Percentiles rank a stretch among this genome's conserved stretches.
Evolutionary conservation across 2,113 vertebrate genomes (phyloP).

Genomic region (Phalacrocorax carbo): DNA sequence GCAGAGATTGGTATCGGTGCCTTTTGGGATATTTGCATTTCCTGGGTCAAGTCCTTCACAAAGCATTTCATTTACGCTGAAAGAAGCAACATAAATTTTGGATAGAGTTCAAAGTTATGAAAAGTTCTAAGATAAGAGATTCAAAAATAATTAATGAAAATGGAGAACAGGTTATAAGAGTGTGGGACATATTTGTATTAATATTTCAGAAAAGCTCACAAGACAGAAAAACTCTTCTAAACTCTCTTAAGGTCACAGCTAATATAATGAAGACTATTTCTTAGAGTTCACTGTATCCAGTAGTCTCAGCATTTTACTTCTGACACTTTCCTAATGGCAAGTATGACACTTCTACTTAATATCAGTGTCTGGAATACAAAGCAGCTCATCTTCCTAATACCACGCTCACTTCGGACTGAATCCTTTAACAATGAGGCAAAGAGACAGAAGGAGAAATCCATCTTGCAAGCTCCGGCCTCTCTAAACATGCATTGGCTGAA

Average conservation of each 20-base stretch:
- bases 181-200: not conserved
- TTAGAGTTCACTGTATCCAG: slow-evolving; percentile 5
- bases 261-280: slow-evolving; percentile 35
- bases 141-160: slow-evolving; percentile 45
- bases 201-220: slow-evolving; percentile 23
- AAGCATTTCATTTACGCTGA: not conserved
- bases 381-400: slow-evolving; percentile 13
- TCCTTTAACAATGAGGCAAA: slow-evolving; percentile 26
- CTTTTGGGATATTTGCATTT: not conserved
- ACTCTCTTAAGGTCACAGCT: slow-evolving; percentile 38
- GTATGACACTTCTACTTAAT: slow-evolving; percentile 36
- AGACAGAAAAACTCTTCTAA: slow-evolving; percentile 41
- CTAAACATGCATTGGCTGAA: slow-evolving; percentile 56
- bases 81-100: not conserved
- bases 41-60: not conserved
- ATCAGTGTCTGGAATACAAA: not conserved
- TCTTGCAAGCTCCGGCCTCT: slow-evolving; percentile 50
- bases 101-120: not conserved
- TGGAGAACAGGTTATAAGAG: not conserved
- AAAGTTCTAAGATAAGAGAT: not conserved
- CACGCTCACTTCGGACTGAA: slow-evolving; percentile 1
- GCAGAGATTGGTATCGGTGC: not conserved
- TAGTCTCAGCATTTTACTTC: slow-evolving; percentile 35
- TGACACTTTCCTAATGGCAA: slow-evolving; percentile 34
- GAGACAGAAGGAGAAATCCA: slow-evolving; percentile 54